A percentile compares a stretch with the other conserved stretches of the same genome.
Conservation (phyloP, 2,888 invertebrate genomes). For the Scaptomyza tumidula region DNA sequence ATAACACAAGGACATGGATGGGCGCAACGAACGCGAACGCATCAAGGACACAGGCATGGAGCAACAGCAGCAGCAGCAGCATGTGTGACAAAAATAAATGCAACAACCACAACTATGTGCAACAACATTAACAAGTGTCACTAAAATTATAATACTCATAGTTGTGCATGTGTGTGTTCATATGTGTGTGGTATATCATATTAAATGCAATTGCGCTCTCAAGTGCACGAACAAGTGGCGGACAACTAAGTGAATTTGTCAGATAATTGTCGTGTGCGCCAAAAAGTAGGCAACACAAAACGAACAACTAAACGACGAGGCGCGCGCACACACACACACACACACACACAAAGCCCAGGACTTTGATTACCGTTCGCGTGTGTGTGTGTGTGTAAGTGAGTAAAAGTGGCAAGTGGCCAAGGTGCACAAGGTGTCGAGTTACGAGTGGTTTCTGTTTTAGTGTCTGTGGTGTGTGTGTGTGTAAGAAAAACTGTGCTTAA, state of each 20-base stretch:
- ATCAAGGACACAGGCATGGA: constrained; percentile 52
- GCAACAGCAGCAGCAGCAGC: constrained; percentile 12
- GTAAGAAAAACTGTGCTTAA: constrained; percentile 56
- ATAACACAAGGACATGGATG: constrained; percentile 78
- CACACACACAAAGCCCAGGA: constrained; percentile 22
- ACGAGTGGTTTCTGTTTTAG: constrained; percentile 20
- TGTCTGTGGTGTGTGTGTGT: constrained; percentile 16
- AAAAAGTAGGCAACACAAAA: constrained; percentile 49
- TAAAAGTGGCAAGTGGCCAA: constrained; percentile 36
- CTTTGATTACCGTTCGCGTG: constrained; percentile 31
- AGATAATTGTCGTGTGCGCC: constrained; percentile 54
- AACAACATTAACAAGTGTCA: constrained; percentile 40
- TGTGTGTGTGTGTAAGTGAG: constrained; percentile 19
- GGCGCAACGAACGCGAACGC: constrained; percentile 65
- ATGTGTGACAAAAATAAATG: constrained; percentile 54
- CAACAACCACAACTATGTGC: constrained; percentile 13
- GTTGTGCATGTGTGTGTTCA: constrained; percentile 5
- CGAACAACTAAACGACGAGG: constrained; percentile 15
- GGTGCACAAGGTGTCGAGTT: constrained; percentile 44
- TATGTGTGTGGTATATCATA: constrained; percentile 42
- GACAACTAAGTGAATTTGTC: constrained; percentile 68
- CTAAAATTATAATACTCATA: constrained; percentile 52
- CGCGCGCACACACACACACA: constrained; percentile 11
- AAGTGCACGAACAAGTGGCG: constrained; percentile 50
- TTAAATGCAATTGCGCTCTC: constrained; percentile 70